Percentiles rank a stretch among this genome's conserved stretches.
phyloP scores from a whole-genome alignment of 1,140 invertebrate species.

The Atta cephalotes region DNA sequence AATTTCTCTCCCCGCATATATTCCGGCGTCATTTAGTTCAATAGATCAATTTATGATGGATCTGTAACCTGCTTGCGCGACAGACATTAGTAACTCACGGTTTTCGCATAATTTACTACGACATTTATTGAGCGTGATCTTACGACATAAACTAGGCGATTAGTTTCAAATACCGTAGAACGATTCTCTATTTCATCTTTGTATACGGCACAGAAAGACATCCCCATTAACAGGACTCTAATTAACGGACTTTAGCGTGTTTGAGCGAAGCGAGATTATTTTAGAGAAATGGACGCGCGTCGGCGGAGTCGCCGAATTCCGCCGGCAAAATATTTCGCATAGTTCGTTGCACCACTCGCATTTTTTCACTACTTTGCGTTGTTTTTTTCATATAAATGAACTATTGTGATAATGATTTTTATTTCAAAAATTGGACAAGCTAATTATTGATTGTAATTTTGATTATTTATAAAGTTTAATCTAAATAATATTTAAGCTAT shows the following conservation, averaged over 20 bases:
- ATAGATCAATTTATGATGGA: conserved; percentile 6
- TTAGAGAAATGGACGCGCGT: conserved; percentile 67
- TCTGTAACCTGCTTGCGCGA: conserved; percentile 8
- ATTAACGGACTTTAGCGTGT: conserved; percentile 75
- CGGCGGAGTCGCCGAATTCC: conserved; percentile 49
- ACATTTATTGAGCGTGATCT: conserved; percentile 85
- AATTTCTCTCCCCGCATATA: conserved; percentile 59
- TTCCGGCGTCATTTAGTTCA: conserved; percentile 12
- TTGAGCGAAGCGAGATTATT: conserved; percentile 81
- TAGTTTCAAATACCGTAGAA: conserved; percentile 72
- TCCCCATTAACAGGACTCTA: conserved; percentile 53
- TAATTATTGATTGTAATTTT: conserved; percentile 46
- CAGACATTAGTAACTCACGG: conserved; percentile 32
- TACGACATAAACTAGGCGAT: conserved; percentile 83
- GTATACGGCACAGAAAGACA: conserved; percentile 8
- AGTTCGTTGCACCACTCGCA: conserved; percentile 33
- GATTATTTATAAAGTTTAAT: conserved; percentile 41
- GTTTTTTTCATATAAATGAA: not conserved
- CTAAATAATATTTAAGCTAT: conserved; percentile 29
- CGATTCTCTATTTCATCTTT: conserved; percentile 27
- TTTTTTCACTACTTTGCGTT: not conserved
- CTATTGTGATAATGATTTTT: not conserved
- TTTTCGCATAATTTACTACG: conserved; percentile 76
- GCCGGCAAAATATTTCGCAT: conserved; percentile 39
- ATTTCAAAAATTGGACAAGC: conserved; percentile 20